Evolutionary conservation across 2,888 invertebrate species (phyloP).

Genomic region (Glyphotaelius pellucidus): DNA sequence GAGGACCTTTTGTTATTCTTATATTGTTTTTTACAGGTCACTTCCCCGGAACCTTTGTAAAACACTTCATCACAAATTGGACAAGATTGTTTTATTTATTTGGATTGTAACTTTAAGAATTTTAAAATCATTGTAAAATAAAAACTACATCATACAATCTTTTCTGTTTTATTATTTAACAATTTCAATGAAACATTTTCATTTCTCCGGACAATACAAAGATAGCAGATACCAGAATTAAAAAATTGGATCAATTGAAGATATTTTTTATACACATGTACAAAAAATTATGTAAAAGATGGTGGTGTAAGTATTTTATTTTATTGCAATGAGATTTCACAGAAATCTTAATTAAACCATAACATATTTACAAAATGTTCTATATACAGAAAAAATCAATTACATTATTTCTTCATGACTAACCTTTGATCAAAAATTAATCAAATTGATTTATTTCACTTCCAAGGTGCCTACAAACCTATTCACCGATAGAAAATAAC

Average conservation of each 20-base stretch:
- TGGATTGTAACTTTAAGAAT: conserved; percentile 17
- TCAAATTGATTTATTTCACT: background rate
- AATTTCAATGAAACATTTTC: conserved; percentile 39
- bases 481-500: background rate
- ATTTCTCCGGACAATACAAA: background rate
- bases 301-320: background rate
- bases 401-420: background rate
- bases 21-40: conserved; percentile 44
- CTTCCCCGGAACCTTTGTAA: conserved; percentile 32
- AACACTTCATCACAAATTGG: conserved; percentile 28
- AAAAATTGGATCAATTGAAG: background rate
- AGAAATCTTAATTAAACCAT: conserved; percentile 45
- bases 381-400: conserved; percentile 5
- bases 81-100: conserved; percentile 37
- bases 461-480: background rate
- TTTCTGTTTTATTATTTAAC: conserved; percentile 56
- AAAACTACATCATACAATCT: conserved; percentile 36
- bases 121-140: conserved; percentile 56
- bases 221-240: background rate
- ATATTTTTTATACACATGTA: background rate
- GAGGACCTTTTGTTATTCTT: conserved; percentile 19
- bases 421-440: background rate
- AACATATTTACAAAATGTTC: conserved; percentile 45
- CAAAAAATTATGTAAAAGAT: background rate
- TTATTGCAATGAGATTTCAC: conserved; percentile 51